A percentile compares a stretch with the other conserved stretches of the same genome.
Evolutionary conservation across 37 sponge, comb jelly and placozoan species (phyloP).

Genomic region (Aphrocallistes beatrix): DNA sequence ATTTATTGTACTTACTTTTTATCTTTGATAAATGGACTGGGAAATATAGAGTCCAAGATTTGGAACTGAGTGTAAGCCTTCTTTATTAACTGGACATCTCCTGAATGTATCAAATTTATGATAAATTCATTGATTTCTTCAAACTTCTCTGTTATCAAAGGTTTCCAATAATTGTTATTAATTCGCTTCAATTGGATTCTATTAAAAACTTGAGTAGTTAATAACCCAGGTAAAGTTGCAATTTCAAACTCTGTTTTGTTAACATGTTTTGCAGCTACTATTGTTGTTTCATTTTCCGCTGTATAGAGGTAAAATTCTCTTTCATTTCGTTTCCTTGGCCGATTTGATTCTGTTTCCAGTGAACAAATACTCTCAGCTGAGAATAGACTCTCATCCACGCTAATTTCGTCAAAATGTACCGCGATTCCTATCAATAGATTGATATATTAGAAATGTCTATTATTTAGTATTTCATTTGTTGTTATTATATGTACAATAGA

Average conservation of each 20-base stretch:
- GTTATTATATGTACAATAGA: no score
- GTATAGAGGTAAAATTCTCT: neutral
- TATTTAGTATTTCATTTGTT: no score
- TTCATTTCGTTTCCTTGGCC: no score
- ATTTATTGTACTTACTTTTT: neutral
- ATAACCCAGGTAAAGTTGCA: neutral
- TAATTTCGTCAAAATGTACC: no score
- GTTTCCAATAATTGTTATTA: neutral
- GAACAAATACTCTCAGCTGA: no score
- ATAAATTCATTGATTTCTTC: neutral
- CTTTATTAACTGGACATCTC: neutral
- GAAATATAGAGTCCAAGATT: neutral
- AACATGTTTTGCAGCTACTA: neutral
- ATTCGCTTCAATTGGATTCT: neutral
- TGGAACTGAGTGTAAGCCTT: neutral
- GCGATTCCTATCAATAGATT: no score
- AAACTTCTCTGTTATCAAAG: neutral
- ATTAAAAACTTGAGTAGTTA: neutral
- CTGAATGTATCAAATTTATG: neutral
- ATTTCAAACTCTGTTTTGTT: neutral
- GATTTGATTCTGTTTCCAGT: no score
- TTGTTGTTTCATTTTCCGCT: neutral
- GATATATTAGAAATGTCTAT: no score
- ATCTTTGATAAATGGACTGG: neutral
- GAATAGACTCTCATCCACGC: no score